Evolutionary conservation across 2,113 vertebrate species (phyloP).

Genomic region (Podilymbus podiceps): DNA sequence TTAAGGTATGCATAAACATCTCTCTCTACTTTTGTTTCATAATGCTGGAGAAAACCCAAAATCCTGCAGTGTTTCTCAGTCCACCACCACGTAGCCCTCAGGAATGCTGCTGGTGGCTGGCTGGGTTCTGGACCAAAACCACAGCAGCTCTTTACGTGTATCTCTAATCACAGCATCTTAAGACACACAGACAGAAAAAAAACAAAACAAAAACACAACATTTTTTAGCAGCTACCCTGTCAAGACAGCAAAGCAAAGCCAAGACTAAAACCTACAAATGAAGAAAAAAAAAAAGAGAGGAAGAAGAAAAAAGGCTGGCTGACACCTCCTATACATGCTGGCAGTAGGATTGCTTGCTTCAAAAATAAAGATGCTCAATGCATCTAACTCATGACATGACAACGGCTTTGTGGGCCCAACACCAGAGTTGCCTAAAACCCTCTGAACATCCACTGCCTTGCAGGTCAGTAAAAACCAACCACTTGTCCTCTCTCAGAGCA

Average conservation of each 20-base stretch:
- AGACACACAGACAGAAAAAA: not conserved
- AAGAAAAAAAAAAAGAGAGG: not conserved
- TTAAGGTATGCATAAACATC: not conserved
- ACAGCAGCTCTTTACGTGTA: not conserved
- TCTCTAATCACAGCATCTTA: not conserved
- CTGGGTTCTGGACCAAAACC: slow-evolving; percentile 6
- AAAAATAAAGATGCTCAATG: slow-evolving; percentile 18
- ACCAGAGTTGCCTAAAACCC: not conserved
- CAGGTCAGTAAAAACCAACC: not conserved
- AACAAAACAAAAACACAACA: too few relatives aligned
- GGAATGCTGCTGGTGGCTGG: slow-evolving; percentile 6
- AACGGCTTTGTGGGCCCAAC: not conserved
- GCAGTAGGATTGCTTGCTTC: slow-evolving; percentile 30
- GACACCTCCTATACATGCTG: slow-evolving; percentile 20
- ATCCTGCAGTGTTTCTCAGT: slow-evolving; percentile 4
- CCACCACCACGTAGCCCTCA: slow-evolving; percentile 13
- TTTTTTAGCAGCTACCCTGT: not conserved
- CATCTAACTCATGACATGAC: not conserved
- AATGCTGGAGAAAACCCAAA: slow-evolving; percentile 21
- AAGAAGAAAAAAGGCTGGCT: slow-evolving; percentile 8
- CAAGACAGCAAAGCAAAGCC: slow-evolving; percentile 5
- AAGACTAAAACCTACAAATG: not conserved
- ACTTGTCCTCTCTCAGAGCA: not conserved
- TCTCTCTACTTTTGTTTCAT: not conserved
- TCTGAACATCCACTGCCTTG: not conserved